phyloP scores from a whole-genome alignment of 2,113 vertebrate genomes.

The Alces alces region DNA sequence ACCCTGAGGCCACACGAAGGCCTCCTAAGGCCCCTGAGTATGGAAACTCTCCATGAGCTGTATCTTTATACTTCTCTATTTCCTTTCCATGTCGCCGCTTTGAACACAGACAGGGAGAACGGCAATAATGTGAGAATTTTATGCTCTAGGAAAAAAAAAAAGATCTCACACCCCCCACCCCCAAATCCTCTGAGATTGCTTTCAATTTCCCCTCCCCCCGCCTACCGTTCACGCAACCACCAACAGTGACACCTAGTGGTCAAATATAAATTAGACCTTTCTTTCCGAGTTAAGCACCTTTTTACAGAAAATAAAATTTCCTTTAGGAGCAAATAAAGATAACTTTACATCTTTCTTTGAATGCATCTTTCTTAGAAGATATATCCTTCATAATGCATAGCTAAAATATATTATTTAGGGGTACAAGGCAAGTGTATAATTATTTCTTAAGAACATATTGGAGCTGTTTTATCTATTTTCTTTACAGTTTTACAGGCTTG shows the following conservation, averaged over 20 bases:
- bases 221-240: constrained; percentile 13
- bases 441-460: background rate
- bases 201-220: constrained; percentile 56
- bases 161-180: background rate
- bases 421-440: background rate
- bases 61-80: accelerated
- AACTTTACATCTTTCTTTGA: background rate
- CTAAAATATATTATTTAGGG: background rate
- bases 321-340: background rate
- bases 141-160: background rate
- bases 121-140: constrained; percentile 13
- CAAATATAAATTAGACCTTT: constrained; percentile 41
- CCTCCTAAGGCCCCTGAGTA: background rate
- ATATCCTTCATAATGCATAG: background rate
- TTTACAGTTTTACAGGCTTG: background rate
- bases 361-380: background rate
- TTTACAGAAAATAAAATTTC: constrained; percentile 1
- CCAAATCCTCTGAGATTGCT: background rate
- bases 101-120: background rate
- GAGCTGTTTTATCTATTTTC: background rate
- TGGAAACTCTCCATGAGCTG: background rate
- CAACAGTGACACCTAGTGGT: constrained; percentile 80
- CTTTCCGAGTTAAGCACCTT: background rate
- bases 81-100: background rate
- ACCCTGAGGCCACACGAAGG: background rate